Conservation (phyloP, 2,113 vertebrate species). For the Calypte anna region DNA sequence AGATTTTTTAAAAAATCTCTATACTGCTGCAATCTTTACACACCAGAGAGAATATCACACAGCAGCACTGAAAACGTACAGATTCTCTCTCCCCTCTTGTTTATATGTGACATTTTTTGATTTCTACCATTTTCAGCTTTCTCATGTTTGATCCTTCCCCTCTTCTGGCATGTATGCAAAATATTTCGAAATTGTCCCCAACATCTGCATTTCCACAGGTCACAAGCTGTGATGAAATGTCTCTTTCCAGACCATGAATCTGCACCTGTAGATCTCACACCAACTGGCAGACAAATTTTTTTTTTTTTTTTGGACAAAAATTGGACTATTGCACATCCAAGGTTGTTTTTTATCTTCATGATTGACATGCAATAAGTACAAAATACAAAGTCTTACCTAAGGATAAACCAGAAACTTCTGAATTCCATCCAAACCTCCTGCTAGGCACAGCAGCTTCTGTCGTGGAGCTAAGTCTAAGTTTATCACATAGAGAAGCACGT, state of each 20-base stretch:
- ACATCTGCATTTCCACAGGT: background rate
- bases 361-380: background rate
- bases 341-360: background rate
- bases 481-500: background rate
- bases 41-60: background rate
- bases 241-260: background rate
- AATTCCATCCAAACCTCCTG: background rate
- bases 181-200: background rate
- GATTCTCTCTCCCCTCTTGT: background rate
- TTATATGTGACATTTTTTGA: background rate
- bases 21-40: background rate
- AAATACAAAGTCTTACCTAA: background rate
- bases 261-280: background rate
- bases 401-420: background rate
- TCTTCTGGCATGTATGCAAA: background rate
- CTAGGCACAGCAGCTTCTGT: background rate
- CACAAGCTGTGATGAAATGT: background rate
- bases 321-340: background rate
- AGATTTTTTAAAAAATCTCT: background rate
- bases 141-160: background rate
- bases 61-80: accelerated
- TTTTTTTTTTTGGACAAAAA: background rate
- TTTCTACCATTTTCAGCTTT: background rate
- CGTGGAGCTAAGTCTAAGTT: background rate
- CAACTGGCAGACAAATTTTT: background rate